A percentile compares a stretch with the other conserved stretches of the same genome.
Evolutionary conservation across 2,113 vertebrate species (phyloP).

Genomic region (Notothenia rossii): DNA sequence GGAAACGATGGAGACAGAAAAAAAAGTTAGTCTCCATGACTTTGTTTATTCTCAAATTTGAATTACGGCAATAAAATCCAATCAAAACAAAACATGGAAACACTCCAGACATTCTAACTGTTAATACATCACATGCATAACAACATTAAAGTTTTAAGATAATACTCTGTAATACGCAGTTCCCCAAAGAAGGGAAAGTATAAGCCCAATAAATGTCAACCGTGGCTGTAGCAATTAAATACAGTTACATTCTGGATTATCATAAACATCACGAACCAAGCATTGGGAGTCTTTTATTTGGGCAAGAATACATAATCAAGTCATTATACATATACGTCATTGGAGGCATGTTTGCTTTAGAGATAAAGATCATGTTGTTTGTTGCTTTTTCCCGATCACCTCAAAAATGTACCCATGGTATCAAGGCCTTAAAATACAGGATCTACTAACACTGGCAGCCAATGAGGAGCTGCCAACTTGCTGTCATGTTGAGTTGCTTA

Average conservation of each 20-base stretch:
- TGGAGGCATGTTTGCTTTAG: neutral
- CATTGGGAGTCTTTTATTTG: neutral
- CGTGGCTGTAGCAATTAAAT: neutral
- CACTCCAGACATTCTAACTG: neutral
- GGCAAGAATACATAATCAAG: neutral
- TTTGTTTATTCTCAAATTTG: slow-evolving; percentile 24
- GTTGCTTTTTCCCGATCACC: neutral
- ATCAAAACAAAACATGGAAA: neutral
- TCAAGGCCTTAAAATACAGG: slow-evolving; percentile 27
- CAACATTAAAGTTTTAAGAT: neutral
- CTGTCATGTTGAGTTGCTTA: slow-evolving; percentile 58
- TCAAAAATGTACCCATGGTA: neutral
- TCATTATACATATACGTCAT: neutral
- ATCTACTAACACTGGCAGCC: slow-evolving; percentile 22
- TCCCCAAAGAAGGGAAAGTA: neutral
- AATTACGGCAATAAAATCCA: neutral
- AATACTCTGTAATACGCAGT: neutral
- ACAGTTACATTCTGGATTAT: neutral
- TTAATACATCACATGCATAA: neutral
- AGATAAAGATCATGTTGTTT: neutral
- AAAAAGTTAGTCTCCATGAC: neutral
- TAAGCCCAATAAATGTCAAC: neutral
- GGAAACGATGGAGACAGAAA: neutral
- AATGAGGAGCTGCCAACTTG: slow-evolving; percentile 47
- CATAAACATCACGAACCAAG: neutral